phyloP scores from a whole-genome alignment of 2,797 vertebrate species.

The Vultur gryphus region DNA sequence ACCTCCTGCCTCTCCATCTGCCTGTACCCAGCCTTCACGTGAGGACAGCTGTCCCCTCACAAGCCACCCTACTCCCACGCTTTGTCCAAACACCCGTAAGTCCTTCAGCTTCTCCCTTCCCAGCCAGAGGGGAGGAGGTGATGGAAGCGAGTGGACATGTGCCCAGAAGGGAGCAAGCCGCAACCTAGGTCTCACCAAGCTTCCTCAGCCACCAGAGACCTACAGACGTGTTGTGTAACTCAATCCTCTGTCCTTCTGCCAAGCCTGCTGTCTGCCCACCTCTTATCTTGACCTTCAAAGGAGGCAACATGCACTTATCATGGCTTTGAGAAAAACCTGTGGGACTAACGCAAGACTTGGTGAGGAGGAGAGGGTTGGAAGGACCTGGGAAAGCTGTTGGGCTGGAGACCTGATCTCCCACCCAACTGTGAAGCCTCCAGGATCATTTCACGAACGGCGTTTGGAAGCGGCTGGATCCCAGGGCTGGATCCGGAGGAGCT shows the following conservation, averaged over 20 bases:
- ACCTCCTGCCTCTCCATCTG: background rate
- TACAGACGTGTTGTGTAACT: background rate
- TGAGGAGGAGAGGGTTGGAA: background rate
- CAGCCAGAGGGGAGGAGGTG: background rate
- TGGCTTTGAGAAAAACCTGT: background rate
- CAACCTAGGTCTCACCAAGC: background rate
- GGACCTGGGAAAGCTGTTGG: background rate
- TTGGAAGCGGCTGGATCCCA: background rate
- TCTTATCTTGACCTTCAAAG: background rate
- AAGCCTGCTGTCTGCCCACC: background rate
- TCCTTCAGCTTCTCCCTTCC: background rate
- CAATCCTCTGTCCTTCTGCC: background rate
- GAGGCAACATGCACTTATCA: background rate
- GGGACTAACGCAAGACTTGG: background rate
- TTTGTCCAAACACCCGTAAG: background rate
- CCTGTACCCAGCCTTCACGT: too few species aligned
- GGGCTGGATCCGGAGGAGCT: background rate
- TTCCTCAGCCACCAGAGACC: background rate
- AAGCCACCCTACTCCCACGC: background rate
- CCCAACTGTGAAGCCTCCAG: background rate
- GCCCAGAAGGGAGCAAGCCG: background rate
- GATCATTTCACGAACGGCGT: accelerated
- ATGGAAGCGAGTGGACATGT: background rate
- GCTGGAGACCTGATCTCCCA: background rate
- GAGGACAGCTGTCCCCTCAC: background rate